Base-by-base conservation (phyloP, 2,888 invertebrate genomes). In the Dasysyrphus tricinctus region DNA sequence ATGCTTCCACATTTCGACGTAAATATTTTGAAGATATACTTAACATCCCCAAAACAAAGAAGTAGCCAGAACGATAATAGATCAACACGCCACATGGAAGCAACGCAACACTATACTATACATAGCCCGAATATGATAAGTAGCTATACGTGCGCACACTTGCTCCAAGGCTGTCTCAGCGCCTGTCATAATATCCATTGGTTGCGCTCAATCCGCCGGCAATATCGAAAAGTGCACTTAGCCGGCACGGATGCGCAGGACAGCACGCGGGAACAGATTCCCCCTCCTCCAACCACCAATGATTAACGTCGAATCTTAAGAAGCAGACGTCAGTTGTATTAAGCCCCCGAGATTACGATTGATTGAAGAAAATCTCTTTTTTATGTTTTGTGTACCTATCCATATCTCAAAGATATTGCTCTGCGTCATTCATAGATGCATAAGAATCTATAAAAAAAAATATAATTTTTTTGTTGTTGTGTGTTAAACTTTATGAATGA, bases 81-180 rank as follows among this genome's bases (percentile, higher is more conserved):
- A 69, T 70, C 47, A 29, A 44, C 54, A 49, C 47, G 8, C 47
- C 70, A 80, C 44, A 76, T 70, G 80, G 47, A 19, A 37, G 24
- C 9, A 42, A 39, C 12, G 16, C 24, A 24, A 24, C 24, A 3
- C 3, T 2, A 24, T 3, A 24, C 24, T 24, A 24, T 2, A 24
- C 24, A 24, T 1, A 32, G 5, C 16, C 24, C 7, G 37, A 59
- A 61, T 44, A 78, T 74, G 73, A 74, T 57, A 69, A 57, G 73
- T 70, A 69, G 42, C 56, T 24, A 42, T 57, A 16, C 16, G 19
- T 49, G 59, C 80, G 73, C 81, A 85, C 85, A 85, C 85, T 81
- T 86, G 85, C 85, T 61, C 37, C 81, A 82, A 86, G 85, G 85
- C 74, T 86, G 85, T 86, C 82, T 86, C 85, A 82, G 63, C 85